These are phyloP conservation scores for Pyrocoelia pectoralis DNA, from an alignment of 2,888 invertebrate genomes.

Conservation along the genomic window DNA sequence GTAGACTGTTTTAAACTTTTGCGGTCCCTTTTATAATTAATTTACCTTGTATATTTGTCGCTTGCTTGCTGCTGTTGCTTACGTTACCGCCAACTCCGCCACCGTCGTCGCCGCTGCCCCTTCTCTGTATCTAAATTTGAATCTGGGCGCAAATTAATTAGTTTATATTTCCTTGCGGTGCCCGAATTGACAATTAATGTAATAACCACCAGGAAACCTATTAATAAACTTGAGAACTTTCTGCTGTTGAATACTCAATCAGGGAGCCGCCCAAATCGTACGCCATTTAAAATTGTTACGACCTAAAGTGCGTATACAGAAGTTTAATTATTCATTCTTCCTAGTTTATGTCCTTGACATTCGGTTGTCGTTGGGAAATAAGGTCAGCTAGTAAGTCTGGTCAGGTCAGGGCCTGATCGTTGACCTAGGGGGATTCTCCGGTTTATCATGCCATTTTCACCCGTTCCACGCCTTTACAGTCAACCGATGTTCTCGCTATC, in stretches of 20 bases:
- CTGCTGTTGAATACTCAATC: neutral
- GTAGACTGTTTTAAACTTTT: slow-evolving; percentile 36
- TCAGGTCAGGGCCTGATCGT: slow-evolving; percentile 57
- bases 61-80: neutral
- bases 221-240: neutral
- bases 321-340: slow-evolving; percentile 36
- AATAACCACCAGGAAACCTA: slow-evolving; percentile 17
- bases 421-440: slow-evolving; percentile 57
- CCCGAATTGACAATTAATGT: slow-evolving; percentile 30
- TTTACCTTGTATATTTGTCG: slow-evolving; percentile 31
- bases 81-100: slow-evolving; percentile 13
- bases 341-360: slow-evolving; percentile 42
- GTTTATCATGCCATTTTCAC: slow-evolving; percentile 54
- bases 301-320: too few species aligned
- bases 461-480: slow-evolving; percentile 46
- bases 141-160: slow-evolving; percentile 28
- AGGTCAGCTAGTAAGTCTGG: slow-evolving; percentile 56
- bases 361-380: slow-evolving; percentile 42
- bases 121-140: slow-evolving; percentile 28
- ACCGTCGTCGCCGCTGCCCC: slow-evolving; percentile 26
- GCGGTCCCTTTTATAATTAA: slow-evolving; percentile 37
- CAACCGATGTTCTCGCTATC: slow-evolving; percentile 38
- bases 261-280: neutral
- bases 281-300: slow-evolving; percentile 5
- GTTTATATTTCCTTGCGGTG: slow-evolving; percentile 27